These are phyloP conservation scores for Rhineura floridana DNA, from an alignment of 2,113 vertebrate genomes.

Conservation along the genomic window DNA sequence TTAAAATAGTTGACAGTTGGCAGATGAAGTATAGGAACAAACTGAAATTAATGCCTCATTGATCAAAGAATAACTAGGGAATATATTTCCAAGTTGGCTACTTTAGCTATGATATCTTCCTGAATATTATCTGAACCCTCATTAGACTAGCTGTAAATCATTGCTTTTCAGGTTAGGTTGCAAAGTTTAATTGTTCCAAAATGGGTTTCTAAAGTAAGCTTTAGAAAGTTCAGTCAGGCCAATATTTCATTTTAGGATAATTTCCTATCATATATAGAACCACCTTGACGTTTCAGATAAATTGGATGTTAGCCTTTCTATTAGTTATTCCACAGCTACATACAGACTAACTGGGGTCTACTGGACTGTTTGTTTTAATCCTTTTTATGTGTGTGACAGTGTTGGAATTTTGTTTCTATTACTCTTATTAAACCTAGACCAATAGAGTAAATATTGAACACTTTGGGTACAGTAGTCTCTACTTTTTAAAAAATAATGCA, in stretches of 20 bases:
- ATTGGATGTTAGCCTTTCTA: neutral
- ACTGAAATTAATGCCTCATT: too few relatives aligned
- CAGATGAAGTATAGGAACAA: too few relatives aligned
- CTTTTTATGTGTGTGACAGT: neutral
- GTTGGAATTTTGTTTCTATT: conserved; percentile 1
- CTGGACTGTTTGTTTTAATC: neutral
- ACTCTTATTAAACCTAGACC: neutral
- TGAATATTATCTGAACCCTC: conserved; percentile 44
- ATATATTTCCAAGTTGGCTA: conserved; percentile 44
- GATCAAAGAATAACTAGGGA: too few relatives aligned
- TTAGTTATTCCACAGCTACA: neutral
- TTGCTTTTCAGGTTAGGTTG: conserved; percentile 34
- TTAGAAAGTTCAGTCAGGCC: conserved; percentile 24
- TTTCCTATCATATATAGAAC: neutral
- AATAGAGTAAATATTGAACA: neutral
- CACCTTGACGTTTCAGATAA: neutral
- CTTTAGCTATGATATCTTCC: conserved; percentile 51
- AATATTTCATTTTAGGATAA: conserved; percentile 22
- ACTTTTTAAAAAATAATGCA: neutral
- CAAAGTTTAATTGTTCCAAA: conserved; percentile 1
- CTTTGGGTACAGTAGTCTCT: neutral
- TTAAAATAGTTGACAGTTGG: too few relatives aligned
- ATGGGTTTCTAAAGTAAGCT: conserved; percentile 44
- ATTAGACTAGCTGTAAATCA: conserved; percentile 42
- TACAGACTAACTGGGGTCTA: neutral